phyloP scores from a whole-genome alignment of 2,888 invertebrate genomes.

The Crocallis elinguaria region DNA sequence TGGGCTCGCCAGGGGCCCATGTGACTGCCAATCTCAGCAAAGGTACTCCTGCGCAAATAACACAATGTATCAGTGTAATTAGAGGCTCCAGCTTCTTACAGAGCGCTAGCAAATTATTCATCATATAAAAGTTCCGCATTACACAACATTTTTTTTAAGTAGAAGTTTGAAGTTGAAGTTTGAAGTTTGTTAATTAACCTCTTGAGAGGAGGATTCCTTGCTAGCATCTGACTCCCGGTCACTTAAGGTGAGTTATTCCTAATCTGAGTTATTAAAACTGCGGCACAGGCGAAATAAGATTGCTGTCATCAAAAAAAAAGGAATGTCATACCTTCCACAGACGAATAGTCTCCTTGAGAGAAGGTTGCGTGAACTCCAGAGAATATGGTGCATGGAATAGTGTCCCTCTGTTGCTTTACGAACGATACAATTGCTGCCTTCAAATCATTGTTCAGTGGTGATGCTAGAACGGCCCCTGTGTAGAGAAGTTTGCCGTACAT shows the following conservation, averaged over 20 bases:
- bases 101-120: too few relatives aligned
- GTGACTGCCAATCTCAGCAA: slow-evolving; percentile 18
- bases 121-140: too few relatives aligned
- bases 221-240: too few relatives aligned
- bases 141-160: too few relatives aligned
- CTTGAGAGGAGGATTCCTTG: too few relatives aligned
- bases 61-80: neutral
- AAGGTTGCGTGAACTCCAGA: neutral
- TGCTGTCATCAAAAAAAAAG: too few relatives aligned
- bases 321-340: slow-evolving; percentile 12
- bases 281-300: too few relatives aligned
- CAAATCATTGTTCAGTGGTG: neutral
- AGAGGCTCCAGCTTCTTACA: too few relatives aligned
- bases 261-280: neutral
- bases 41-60: slow-evolving; percentile 33
- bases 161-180: too few relatives aligned
- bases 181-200: too few relatives aligned
- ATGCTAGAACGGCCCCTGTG: slow-evolving; percentile 6
- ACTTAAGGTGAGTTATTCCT: too few relatives aligned
- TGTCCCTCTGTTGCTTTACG: neutral
- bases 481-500: too few relatives aligned
- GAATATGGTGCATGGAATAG: neutral
- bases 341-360: slow-evolving; percentile 13
- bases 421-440: neutral
- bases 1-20: slow-evolving; percentile 37